Base-by-base conservation (phyloP, 2,888 invertebrate species). In the Pogonocherus hispidulus region DNA sequence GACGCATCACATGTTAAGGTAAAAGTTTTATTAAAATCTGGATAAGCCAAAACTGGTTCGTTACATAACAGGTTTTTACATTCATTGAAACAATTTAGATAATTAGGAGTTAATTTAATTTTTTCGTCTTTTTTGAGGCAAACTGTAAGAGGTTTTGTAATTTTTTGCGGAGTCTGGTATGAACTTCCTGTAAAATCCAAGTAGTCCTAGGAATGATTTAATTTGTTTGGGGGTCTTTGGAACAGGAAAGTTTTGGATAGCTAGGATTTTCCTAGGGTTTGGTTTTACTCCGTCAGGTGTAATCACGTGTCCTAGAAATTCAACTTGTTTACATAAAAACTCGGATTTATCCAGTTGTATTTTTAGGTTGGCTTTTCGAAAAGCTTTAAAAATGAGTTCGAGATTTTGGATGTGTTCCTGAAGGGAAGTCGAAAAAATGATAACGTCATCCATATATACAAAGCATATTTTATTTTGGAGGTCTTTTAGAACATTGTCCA, bases 401-500 rank as follows among this genome's bases (percentile, higher is more conserved):
- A 73, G 14, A 18, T 66, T 32, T n/a, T 62, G 18, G 14, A 73
- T 52, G 41, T 70, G 70, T 63, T 70, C 66, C 49, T 72, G 35
- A n/a, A 70, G 41, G 3, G 69, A 69, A 1, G 44, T 55, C 1
- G 63, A 52, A 56, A 66, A 73, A 32, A 73, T 67, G 6, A 67
- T 57, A 51, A 63, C 62, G 57, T 69, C 72, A 44, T 72, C 74
- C 55, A 74, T 51, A 52, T 74, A 74, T 16, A 72, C 68, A 4
- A 68, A 51, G 37, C 74, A 67, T 2, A 56, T 47, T 62, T 72
- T 54, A 52, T 70, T 41, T 49, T 49, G 49, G 9, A 49, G 75
- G 80, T 82, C 4, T 85, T 75, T 2, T 80, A 84, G 22, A 22
- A 52, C n/a, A n/a, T 23, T 52, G 16, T 52, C 22, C 52, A 52